Evolutionary conservation across 2,888 invertebrate genomes (phyloP).

Genomic region (Phytoseiulus persimilis): DNA sequence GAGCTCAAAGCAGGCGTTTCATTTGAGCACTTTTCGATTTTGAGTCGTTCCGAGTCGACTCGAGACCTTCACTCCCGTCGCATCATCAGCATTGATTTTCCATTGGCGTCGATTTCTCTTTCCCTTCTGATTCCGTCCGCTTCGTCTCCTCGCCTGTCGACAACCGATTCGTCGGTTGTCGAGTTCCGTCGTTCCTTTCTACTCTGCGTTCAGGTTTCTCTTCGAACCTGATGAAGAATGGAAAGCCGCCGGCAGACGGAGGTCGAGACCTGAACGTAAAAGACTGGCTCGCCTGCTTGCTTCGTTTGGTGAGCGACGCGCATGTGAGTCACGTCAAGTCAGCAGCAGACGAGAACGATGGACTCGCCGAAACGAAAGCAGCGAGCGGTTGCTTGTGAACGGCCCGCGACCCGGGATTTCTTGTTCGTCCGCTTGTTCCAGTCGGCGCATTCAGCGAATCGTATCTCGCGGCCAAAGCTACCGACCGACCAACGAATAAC

Average conservation of each 20-base stretch:
- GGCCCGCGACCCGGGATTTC: not conserved
- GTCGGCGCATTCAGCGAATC: not conserved
- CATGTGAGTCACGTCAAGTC: constrained; percentile 5
- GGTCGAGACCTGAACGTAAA: not conserved
- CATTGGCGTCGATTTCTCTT: not conserved
- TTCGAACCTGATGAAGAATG: not conserved
- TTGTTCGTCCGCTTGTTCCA: not conserved
- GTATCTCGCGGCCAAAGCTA: not conserved
- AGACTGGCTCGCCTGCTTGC: not conserved
- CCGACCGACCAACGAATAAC: not conserved
- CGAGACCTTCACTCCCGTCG: not conserved
- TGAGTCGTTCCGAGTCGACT: not conserved
- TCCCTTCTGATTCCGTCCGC: not conserved
- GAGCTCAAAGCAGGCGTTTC: not conserved
- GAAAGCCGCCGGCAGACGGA: not conserved
- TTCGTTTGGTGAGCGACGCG: not conserved
- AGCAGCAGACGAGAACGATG: not conserved
- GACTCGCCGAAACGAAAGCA: not conserved
- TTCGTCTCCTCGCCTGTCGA: not conserved
- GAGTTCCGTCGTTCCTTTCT: not conserved
- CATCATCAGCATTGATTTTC: not conserved
- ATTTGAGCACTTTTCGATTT: not conserved
- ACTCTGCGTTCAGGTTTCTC: not conserved
- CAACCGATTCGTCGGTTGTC: not conserved
- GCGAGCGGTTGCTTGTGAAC: not conserved